Percentiles rank a stretch among this genome's conserved stretches.
Evolutionary conservation across 2,797 vertebrate genomes (phyloP).

Genomic region (Molossus molossus): DNA sequence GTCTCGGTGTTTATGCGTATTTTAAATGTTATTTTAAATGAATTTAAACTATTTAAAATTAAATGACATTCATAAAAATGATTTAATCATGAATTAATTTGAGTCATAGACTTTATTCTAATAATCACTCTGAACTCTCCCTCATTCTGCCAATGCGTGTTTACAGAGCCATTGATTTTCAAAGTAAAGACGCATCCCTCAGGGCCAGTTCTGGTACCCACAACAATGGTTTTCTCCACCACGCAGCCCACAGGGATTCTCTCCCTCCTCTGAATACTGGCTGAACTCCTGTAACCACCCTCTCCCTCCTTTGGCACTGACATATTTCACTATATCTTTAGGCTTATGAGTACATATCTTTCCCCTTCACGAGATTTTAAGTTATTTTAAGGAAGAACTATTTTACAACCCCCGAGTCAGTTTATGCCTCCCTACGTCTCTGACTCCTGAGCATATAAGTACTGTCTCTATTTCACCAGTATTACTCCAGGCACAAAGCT

Average conservation of each 20-base stretch:
- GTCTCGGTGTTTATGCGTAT: not conserved
- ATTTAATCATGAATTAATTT: constrained; percentile 29
- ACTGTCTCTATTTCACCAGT: not conserved
- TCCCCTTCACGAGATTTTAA: constrained; percentile 6
- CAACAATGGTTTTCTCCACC: not conserved
- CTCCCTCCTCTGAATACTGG: not conserved
- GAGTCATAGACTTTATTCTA: not conserved
- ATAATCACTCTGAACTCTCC: not conserved
- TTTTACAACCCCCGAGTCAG: not conserved
- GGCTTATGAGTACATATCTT: not conserved
- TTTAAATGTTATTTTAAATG: too few species aligned
- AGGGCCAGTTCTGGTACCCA: not conserved
- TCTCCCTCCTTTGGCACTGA: not conserved
- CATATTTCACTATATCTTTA: not conserved
- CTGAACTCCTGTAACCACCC: not conserved
- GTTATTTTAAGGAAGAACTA: not conserved
- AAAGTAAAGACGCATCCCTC: not conserved
- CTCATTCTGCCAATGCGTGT: not conserved
- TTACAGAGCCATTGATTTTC: not conserved
- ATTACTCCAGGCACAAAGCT: not conserved
- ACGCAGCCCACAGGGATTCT: not conserved
- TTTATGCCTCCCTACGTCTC: not conserved
- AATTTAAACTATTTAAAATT: constrained; percentile 16
- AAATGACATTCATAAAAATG: not conserved
- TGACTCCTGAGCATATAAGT: not conserved